A percentile compares a stretch with the other conserved stretches of the same genome.
phyloP scores from a whole-genome alignment of 2,113 vertebrate genomes.

The Acrocephalus kingi region DNA sequence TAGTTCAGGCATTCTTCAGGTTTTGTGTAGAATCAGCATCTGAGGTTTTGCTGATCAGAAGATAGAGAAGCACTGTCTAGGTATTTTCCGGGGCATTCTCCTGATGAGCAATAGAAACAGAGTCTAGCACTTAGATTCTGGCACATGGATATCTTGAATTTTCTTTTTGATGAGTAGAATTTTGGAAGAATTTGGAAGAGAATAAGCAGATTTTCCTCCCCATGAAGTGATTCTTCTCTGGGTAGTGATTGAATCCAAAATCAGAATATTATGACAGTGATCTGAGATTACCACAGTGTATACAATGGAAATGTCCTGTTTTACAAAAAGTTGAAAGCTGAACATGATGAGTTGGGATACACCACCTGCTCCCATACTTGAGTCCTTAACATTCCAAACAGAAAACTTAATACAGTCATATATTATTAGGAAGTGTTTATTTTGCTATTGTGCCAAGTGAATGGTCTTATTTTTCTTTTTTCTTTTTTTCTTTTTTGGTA shows the following conservation, averaged over 20 bases:
- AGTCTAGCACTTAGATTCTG: background rate
- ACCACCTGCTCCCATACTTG: background rate
- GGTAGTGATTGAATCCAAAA: background rate
- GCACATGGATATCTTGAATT: background rate
- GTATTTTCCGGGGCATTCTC: background rate
- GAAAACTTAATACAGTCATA: background rate
- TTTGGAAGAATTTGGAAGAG: background rate
- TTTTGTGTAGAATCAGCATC: background rate
- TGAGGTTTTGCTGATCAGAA: background rate
- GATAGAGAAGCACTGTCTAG: background rate
- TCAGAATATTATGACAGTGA: background rate
- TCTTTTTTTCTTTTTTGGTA: background rate
- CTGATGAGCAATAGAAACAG: background rate
- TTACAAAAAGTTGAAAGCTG: background rate
- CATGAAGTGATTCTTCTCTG: background rate
- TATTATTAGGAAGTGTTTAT: background rate
- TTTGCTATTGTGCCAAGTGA: background rate
- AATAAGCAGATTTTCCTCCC: background rate
- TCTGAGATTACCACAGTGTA: background rate
- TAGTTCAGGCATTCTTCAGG: background rate
- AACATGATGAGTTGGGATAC: background rate
- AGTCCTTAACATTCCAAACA: background rate
- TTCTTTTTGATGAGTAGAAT: background rate
- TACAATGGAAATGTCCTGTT: background rate
- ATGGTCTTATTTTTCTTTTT: background rate